Conservation (phyloP, 2,797 vertebrate genomes). For the Cetoscarus ocellatus region DNA sequence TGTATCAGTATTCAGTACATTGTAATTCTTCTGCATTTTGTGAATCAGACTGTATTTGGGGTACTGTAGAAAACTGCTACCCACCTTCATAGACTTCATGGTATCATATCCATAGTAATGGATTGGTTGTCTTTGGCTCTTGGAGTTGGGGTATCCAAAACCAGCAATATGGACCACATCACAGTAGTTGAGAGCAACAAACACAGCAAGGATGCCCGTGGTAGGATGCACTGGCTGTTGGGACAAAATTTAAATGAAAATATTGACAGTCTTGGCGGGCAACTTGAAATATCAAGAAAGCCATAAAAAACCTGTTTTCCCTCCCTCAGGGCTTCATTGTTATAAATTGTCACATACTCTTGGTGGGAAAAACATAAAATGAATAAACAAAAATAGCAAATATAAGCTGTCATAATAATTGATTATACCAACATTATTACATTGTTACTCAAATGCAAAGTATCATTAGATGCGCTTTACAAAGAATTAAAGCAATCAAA, state of each 20-base stretch:
- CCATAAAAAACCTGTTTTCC: too few relatives aligned
- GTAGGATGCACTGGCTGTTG: conserved; percentile 88
- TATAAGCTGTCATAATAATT: too few relatives aligned
- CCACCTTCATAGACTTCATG: conserved; percentile 92
- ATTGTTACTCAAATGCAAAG: too few relatives aligned
- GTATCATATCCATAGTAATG: conserved; percentile 93
- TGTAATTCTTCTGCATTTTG: not conserved
- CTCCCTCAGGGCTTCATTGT: too few relatives aligned
- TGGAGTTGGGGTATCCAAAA: conserved; percentile 90
- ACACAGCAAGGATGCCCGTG: conserved; percentile 92
- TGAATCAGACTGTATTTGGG: not conserved
- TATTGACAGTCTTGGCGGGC: not conserved
- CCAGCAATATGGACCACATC: conserved; percentile 93
- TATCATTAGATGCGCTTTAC: too few relatives aligned
- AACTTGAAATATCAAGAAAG: too few relatives aligned
- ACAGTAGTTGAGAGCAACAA: conserved; percentile 94
- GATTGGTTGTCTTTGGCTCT: conserved; percentile 86
- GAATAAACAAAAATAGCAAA: too few relatives aligned
- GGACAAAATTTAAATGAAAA: conserved; percentile 13
- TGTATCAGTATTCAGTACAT: not conserved
- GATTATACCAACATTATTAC: too few relatives aligned
- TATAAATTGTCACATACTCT: too few relatives aligned
- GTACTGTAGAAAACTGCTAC: conserved; percentile 18
- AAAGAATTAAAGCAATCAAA: too few relatives aligned
- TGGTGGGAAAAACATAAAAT: too few relatives aligned